phyloP scores from a whole-genome alignment of 1,140 invertebrate species.

The Lucilia cuprina region DNA sequence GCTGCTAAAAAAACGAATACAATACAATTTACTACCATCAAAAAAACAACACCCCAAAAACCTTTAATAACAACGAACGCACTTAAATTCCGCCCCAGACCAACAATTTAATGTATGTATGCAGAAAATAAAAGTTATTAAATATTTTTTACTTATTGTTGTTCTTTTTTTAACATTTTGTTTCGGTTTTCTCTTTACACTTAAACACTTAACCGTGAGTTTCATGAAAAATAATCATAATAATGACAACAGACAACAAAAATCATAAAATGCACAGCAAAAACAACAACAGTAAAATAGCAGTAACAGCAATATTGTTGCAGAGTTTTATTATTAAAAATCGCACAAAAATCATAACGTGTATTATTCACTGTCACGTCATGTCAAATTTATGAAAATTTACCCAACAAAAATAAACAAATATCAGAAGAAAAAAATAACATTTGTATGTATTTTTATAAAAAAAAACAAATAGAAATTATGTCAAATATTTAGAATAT shows the following conservation, averaged over 20 bases:
- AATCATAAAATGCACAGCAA: background rate
- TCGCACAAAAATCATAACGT: slow-evolving; percentile 17
- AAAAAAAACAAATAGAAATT: background rate
- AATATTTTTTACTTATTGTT: background rate
- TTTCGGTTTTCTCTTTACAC: background rate
- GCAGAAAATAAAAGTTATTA: background rate
- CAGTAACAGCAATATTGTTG: background rate
- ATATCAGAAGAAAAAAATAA: background rate
- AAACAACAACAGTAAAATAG: background rate
- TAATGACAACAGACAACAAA: slow-evolving; percentile 38
- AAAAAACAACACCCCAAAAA: too few species aligned
- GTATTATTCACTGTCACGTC: slow-evolving; percentile 28
- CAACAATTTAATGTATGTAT: background rate
- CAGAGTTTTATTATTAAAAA: background rate
- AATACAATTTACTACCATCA: background rate
- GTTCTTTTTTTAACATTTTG: background rate
- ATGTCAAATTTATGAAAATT: slow-evolving; percentile 20
- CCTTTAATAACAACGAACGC: background rate
- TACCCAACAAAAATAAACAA: background rate
- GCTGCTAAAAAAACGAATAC: background rate
- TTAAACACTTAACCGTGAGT: background rate
- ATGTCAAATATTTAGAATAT: background rate
- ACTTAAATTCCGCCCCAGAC: background rate
- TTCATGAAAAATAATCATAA: slow-evolving; percentile 44
- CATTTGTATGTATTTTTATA: background rate